phyloP scores from a whole-genome alignment of 2,797 vertebrate species.

The Mus caroli region DNA sequence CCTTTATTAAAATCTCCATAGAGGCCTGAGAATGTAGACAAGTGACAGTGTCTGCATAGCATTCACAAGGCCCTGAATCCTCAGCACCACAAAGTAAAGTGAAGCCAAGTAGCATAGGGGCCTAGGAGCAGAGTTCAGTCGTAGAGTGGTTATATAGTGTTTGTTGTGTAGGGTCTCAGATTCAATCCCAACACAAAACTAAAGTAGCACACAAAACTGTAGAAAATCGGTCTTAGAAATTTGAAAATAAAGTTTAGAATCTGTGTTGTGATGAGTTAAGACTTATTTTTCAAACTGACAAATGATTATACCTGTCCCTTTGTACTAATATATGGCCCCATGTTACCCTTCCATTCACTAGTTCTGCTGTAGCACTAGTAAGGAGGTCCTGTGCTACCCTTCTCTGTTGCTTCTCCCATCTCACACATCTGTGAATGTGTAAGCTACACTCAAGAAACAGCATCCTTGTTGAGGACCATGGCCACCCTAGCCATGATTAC shows the following conservation, averaged over 20 bases:
- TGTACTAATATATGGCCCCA: not conserved
- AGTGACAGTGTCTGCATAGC: not conserved
- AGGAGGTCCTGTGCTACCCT: not conserved
- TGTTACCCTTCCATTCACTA: not conserved
- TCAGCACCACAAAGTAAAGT: not conserved
- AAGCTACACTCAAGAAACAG: not conserved
- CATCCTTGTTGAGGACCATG: not conserved
- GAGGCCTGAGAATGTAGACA: not conserved
- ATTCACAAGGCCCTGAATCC: not conserved
- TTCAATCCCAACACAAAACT: not conserved
- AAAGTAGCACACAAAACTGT: not conserved
- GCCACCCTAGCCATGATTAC: not conserved
- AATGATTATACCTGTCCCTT: not conserved
- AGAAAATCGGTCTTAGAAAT: not conserved
- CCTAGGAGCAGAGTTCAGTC: not conserved
- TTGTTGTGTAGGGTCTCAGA: not conserved
- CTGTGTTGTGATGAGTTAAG: not conserved
- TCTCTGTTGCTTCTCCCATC: not conserved
- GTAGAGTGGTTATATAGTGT: not conserved
- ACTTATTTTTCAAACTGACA: not conserved
- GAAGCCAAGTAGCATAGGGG: not conserved
- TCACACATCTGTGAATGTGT: not conserved
- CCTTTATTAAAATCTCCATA: not conserved
- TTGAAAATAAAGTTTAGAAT: not conserved
- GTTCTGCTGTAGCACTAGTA: not conserved